These are phyloP conservation scores for Cataglyphis hispanica DNA, from an alignment of 1,140 invertebrate species.

Conservation along the genomic window DNA sequence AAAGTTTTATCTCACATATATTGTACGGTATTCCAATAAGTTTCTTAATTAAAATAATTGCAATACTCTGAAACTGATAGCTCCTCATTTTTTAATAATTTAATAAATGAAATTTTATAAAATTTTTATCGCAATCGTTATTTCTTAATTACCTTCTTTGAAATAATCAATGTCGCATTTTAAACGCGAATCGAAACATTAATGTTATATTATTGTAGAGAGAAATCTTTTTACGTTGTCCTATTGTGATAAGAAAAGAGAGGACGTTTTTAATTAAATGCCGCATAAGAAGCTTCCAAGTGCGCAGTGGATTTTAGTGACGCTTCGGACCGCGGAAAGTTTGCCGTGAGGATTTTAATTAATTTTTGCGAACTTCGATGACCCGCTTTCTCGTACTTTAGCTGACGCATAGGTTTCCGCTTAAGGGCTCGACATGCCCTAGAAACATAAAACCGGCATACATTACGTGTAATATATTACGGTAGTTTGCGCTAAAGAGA, in stretches of 20 bases:
- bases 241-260: background rate
- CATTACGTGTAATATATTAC: conserved; percentile 21
- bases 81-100: conserved; percentile 19
- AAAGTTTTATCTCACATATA: background rate
- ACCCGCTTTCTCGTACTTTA: conserved; percentile 21
- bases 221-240: background rate
- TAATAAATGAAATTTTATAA: background rate
- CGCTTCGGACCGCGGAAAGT: conserved; percentile 12
- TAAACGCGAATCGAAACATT: background rate
- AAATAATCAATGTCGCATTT: background rate
- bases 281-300: conserved; percentile 16
- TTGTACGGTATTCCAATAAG: background rate
- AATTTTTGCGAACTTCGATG: conserved; percentile 54
- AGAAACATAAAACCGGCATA: conserved; percentile 3
- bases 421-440: background rate
- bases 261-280: conserved; percentile 49
- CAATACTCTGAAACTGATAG: background rate
- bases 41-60: conserved; percentile 19
- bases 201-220: background rate
- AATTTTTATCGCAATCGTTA: background rate
- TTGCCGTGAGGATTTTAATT: conserved; percentile 52
- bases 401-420: background rate
- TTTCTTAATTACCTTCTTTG: background rate
- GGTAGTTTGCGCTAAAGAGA: background rate
- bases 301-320: conserved; percentile 15